Evolutionary conservation across 2,888 invertebrate species (phyloP).

Genomic region (Volucella inanis): DNA sequence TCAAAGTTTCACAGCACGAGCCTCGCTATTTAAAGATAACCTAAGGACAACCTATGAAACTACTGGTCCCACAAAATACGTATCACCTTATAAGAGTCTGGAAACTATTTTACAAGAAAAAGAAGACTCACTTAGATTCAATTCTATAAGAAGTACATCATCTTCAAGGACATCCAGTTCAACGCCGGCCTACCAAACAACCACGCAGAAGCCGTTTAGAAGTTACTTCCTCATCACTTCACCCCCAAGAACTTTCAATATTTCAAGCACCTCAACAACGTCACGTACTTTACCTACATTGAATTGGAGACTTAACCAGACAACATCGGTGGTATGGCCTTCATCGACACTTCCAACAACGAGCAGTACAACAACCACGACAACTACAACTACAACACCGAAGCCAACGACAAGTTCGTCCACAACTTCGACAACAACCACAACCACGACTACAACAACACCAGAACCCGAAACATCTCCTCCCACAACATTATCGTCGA

Average conservation of each 20-base stretch:
- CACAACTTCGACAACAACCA: constrained; percentile 77
- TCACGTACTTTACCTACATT: constrained; percentile 77
- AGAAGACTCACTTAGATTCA: constrained; percentile 78
- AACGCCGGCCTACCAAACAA: constrained; percentile 73
- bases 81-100: constrained; percentile 85
- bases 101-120: constrained; percentile 83
- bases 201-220: constrained; percentile 78
- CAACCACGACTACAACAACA: constrained; percentile 76
- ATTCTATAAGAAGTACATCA: constrained; percentile 77
- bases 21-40: constrained; percentile 81
- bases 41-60: constrained; percentile 80
- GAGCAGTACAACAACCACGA: constrained; percentile 69
- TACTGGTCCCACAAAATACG: constrained; percentile 82
- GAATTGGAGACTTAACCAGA: constrained; percentile 44
- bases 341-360: constrained; percentile 74
- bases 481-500: constrained; percentile 57
- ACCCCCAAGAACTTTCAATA: constrained; percentile 76
- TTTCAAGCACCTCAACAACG: constrained; percentile 76
- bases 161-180: constrained; percentile 77
- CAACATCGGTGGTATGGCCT: constrained; percentile 76
- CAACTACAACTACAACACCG: constrained; percentile 66
- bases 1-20: constrained; percentile 81
- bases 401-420: constrained; percentile 75
- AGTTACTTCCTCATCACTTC: constrained; percentile 79
- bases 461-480: constrained; percentile 75